Conservation (phyloP, 1,140 invertebrate species). For the Drosophila orosa region DNA sequence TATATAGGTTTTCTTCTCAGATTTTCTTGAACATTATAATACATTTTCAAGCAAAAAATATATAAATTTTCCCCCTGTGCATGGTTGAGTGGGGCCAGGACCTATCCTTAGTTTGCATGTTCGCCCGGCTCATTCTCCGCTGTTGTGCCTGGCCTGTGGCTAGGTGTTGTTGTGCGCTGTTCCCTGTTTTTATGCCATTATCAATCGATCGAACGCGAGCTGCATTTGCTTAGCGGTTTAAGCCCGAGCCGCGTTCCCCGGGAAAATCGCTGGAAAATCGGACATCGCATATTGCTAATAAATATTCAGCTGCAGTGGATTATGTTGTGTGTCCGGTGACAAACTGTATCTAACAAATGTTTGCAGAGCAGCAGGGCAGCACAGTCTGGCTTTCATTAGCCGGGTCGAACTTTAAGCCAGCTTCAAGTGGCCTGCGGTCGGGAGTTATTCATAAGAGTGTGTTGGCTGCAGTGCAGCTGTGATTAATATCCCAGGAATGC, state of each 20-base stretch:
- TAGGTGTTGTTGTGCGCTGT: conserved; percentile 49
- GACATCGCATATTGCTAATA: conserved; percentile 72
- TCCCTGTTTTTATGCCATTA: conserved; percentile 66
- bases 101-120: conserved; percentile 46
- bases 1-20: neutral
- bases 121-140: conserved; percentile 5
- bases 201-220: conserved; percentile 81
- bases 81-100: conserved; percentile 7
- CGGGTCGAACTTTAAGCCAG: conserved; percentile 34
- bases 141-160: conserved; percentile 63
- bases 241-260: conserved; percentile 20
- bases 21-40: neutral
- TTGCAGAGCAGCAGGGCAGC: conserved; percentile 12
- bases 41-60: neutral
- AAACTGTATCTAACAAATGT: conserved; percentile 26
- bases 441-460: conserved; percentile 46
- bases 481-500: conserved; percentile 79
- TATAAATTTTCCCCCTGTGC: neutral
- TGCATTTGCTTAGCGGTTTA: conserved; percentile 76
- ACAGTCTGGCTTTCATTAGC: conserved; percentile 39
- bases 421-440: conserved; percentile 30
- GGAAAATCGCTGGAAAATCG: conserved; percentile 35
- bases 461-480: conserved; percentile 48
- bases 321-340: conserved; percentile 50
- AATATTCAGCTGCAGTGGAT: conserved; percentile 71